A percentile compares a stretch with the other conserved stretches of the same genome.
Evolutionary conservation across 2,797 vertebrate species (phyloP).

Genomic region (Halcyon leucocephala): DNA sequence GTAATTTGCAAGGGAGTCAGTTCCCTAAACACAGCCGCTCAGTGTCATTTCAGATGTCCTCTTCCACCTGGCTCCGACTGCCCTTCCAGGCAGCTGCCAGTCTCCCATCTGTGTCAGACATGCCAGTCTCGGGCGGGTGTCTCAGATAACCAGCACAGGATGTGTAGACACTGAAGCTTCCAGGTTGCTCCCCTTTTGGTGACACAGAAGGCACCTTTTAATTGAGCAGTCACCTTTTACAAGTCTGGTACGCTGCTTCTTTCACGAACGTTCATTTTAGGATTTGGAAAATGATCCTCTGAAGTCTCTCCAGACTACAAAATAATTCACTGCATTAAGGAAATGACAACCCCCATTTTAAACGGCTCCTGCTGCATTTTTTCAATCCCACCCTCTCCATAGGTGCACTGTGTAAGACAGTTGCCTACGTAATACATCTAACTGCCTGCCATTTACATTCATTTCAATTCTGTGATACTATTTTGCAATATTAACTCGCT

Average conservation of each 20-base stretch:
- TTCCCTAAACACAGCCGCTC: background rate
- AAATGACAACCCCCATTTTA: background rate
- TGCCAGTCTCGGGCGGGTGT: background rate
- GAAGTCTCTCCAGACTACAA: background rate
- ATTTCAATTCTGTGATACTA: background rate
- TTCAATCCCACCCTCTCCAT: background rate
- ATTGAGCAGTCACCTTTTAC: background rate
- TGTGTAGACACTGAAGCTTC: background rate
- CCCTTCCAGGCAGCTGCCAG: background rate
- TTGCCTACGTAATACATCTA: background rate
- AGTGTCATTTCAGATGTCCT: background rate
- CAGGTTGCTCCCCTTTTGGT: background rate
- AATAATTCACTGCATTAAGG: background rate
- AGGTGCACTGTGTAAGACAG: background rate
- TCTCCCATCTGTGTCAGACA: background rate
- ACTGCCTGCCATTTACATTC: background rate
- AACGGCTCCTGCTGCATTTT: background rate
- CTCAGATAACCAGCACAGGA: background rate
- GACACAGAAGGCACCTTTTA: fast-evolving
- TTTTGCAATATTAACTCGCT: constrained; percentile 3
- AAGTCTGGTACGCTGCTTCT: background rate
- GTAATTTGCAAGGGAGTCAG: background rate
- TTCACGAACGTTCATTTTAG: background rate
- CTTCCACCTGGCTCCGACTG: background rate
- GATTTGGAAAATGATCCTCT: background rate